Conservation (phyloP, 2,797 vertebrate genomes). For the Otus scops region DNA sequence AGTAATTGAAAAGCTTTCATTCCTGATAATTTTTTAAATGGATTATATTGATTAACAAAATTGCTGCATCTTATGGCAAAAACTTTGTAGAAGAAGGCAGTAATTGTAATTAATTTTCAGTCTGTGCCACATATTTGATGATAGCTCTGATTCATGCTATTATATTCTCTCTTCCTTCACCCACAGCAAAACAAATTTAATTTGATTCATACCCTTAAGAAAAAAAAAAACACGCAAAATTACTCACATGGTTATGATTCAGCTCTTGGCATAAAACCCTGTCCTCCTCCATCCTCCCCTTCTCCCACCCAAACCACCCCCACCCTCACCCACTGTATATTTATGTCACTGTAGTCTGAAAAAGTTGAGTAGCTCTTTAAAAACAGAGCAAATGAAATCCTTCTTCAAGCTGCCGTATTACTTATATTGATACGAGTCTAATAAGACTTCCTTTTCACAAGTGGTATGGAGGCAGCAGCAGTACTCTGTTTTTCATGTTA, state of each 20-base stretch:
- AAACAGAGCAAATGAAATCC: slow-evolving; percentile 64
- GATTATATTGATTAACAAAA: slow-evolving; percentile 67
- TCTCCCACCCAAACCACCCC: slow-evolving; percentile 70
- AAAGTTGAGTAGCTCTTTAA: slow-evolving; percentile 71
- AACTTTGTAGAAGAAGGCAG: slow-evolving; percentile 51
- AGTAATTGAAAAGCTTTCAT: slow-evolving; percentile 46
- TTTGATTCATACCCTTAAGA: slow-evolving; percentile 79
- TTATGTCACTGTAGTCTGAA: slow-evolving; percentile 68
- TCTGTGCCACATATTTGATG: slow-evolving; percentile 74
- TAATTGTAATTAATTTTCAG: slow-evolving; percentile 77
- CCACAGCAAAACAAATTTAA: slow-evolving; percentile 82
- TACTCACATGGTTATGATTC: slow-evolving; percentile 83
- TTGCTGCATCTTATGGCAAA: slow-evolving; percentile 48
- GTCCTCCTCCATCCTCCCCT: slow-evolving; percentile 63
- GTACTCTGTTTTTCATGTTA: neutral
- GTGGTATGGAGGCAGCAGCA: slow-evolving; percentile 9
- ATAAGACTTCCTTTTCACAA: slow-evolving; percentile 22
- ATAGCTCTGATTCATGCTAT: slow-evolving; percentile 82
- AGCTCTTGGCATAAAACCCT: slow-evolving; percentile 75
- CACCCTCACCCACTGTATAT: slow-evolving; percentile 67
- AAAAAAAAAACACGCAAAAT: slow-evolving; percentile 65
- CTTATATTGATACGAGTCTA: slow-evolving; percentile 39
- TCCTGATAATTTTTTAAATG: slow-evolving; percentile 31
- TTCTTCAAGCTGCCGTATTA: slow-evolving; percentile 36
- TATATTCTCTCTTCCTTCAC: slow-evolving; percentile 79